Conservation (phyloP, 2,888 invertebrate species). For the Oscheius sp. region DNA sequence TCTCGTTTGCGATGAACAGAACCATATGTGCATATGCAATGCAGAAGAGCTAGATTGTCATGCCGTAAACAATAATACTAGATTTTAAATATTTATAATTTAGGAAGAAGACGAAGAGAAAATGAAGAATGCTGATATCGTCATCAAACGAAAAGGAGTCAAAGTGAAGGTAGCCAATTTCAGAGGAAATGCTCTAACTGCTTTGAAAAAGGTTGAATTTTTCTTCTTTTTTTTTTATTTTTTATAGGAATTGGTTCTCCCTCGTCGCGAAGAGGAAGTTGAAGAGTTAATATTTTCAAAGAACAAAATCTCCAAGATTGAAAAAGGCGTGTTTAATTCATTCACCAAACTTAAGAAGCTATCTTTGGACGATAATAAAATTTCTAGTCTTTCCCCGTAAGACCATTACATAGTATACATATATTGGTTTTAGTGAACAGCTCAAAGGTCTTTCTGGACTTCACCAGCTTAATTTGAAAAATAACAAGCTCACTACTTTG, state of each 20-base stretch:
- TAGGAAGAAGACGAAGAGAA: background rate
- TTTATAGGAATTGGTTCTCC: slow-evolving; percentile 37
- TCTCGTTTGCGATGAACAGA: background rate
- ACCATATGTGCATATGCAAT: slow-evolving; percentile 39
- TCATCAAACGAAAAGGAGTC: slow-evolving; percentile 5
- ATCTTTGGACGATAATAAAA: slow-evolving; percentile 35
- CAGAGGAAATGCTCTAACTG: slow-evolving; percentile 34
- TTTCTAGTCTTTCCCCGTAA: slow-evolving; percentile 40
- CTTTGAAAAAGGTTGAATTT: slow-evolving; percentile 28
- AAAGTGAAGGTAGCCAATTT: slow-evolving; percentile 35
- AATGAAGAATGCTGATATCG: background rate
- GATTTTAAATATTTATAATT: background rate
- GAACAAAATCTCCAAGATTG: slow-evolving; percentile 41
- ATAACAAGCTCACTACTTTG: slow-evolving; percentile 36
- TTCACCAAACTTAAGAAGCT: slow-evolving; percentile 39
- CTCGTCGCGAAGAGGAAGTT: slow-evolving; percentile 35
- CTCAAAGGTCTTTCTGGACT: slow-evolving; percentile 35
- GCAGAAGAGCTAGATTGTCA: slow-evolving; percentile 38
- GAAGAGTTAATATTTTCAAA: slow-evolving; percentile 30
- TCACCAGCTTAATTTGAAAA: slow-evolving; percentile 37
- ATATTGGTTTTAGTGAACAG: slow-evolving; percentile 28
- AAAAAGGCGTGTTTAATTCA: slow-evolving; percentile 33
- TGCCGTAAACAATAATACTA: background rate
- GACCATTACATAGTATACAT: background rate
- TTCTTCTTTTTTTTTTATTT: background rate